Evolutionary conservation across 2,797 vertebrate genomes (phyloP), one percentile per base, ranked within the genome.

Genomic region (Sandelia bainsii): DNA sequence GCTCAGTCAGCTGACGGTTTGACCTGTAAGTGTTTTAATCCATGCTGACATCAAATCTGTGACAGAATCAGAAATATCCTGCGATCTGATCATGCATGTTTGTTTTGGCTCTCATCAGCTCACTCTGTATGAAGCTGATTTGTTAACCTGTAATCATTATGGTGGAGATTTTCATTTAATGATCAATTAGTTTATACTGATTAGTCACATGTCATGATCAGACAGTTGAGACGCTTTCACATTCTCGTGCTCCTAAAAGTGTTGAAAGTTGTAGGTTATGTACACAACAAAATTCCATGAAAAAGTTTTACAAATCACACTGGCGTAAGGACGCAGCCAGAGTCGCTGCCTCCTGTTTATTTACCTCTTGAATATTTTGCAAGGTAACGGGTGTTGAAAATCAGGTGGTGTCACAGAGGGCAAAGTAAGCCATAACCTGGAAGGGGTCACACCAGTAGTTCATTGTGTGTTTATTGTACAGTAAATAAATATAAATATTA

Each of bases 1-100:
- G 97, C 97, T 90, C 97, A 99, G 95, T 98, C 98, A 93, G 96
- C 97, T 88, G 97, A 99, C 91, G 97, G 97, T 81, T 95, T 99
- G 86, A 97, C 96, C 94, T 98, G 98, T 99, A 95, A 97, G 98
- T 97, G 46, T 50, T 61, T 68, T n/a, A 63, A 5, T 7, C 8
- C 13, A 17, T 2, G 25, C 25, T 17, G 2, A 51, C 16, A 44
- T 44, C 17, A 16, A 0, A 20, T 20, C 27, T 39, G 10, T 54
- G 8, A 16, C 1, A 16, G 39, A 19, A 16, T 32, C 9, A 13
- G 22, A 51, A 44, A 40, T 61, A 2, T 34, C 16, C 9, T 29
- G 32, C 77, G 17, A 16, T 46, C 20, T 69, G 23, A 23, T 50
- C 25, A 34, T 6, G 11, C 12, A 16, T 46, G 8, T 40, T 48